Percentiles rank a stretch among this genome's conserved stretches.
phyloP scores from a whole-genome alignment of 2,113 vertebrate species.

The Neogale vison region DNA sequence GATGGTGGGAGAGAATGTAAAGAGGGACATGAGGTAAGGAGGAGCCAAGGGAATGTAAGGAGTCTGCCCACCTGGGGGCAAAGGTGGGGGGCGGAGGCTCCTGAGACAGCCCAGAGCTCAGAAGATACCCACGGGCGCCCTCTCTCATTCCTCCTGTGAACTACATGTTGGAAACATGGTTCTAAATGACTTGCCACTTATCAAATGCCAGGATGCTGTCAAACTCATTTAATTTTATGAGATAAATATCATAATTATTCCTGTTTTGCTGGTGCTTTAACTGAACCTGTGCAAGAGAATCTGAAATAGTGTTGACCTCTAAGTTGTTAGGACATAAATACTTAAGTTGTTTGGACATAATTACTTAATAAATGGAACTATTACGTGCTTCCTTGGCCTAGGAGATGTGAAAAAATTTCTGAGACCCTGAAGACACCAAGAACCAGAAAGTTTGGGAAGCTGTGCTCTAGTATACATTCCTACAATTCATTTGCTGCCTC shows the following conservation, averaged over 20 bases:
- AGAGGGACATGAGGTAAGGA: neutral
- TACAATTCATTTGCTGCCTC: neutral
- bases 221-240: neutral
- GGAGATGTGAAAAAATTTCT: neutral
- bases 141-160: neutral
- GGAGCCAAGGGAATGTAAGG: neutral
- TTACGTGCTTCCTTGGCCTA: neutral
- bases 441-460: neutral
- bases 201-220: neutral
- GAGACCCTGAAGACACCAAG: neutral
- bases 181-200: neutral
- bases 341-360: neutral
- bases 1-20: neutral
- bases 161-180: neutral
- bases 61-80: rapidly evolving
- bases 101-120: rapidly evolving
- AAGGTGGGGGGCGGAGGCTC: neutral
- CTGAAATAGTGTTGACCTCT: neutral
- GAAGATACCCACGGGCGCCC: rapidly evolving
- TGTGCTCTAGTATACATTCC: neutral
- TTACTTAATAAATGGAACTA: neutral
- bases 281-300: neutral
- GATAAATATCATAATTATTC: neutral
- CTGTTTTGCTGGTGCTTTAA: neutral
- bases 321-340: neutral